Evolutionary conservation across 2,113 vertebrate genomes (phyloP).

Genomic region (Sarotherodon lohbergeri): DNA sequence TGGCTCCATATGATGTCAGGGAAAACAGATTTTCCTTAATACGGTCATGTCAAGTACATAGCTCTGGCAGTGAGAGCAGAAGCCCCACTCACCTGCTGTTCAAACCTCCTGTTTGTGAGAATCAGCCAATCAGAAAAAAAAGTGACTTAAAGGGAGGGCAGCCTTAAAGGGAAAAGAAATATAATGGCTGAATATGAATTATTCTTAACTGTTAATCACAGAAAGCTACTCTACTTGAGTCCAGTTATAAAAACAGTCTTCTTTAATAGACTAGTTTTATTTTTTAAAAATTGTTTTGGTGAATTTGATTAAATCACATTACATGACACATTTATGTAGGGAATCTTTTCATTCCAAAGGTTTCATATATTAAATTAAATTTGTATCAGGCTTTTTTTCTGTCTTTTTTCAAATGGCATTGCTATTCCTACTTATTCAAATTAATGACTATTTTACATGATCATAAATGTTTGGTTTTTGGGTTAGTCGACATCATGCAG

Average conservation of each 20-base stretch:
- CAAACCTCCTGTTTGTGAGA: background rate
- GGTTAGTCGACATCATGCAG: background rate
- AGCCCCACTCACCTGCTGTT: background rate
- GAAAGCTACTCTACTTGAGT: background rate
- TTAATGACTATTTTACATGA: background rate
- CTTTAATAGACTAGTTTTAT: no score
- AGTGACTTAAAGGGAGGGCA: background rate
- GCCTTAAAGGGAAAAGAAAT: background rate
- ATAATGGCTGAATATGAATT: background rate
- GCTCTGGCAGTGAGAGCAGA: background rate
- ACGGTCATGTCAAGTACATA: background rate
- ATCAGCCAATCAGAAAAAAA: background rate
- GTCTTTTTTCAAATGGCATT: background rate
- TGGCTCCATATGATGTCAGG: background rate
- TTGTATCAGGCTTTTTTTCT: background rate
- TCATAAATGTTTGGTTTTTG: background rate
- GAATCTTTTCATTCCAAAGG: background rate
- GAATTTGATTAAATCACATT: no score
- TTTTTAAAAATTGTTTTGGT: no score
- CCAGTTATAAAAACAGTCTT: no score
- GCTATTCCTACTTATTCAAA: background rate
- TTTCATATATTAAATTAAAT: background rate
- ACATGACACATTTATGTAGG: background rate
- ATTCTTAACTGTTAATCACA: background rate
- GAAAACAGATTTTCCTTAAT: background rate